These are phyloP conservation scores for Gonatopus flavifemur DNA, from an alignment of 1,140 invertebrate species.

Conservation along the genomic window DNA sequence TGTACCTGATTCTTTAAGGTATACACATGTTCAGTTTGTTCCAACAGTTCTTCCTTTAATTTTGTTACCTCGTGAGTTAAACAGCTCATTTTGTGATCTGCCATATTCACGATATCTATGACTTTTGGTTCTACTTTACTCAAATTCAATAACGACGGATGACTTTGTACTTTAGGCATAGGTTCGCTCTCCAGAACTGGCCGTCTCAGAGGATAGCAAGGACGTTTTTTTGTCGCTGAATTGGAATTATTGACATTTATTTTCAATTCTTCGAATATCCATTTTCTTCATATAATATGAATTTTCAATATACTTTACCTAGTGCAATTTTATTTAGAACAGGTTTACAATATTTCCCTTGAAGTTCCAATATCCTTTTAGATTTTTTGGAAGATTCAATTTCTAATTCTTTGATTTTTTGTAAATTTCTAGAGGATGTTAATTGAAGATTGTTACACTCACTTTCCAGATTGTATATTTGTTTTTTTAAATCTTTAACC, in stretches of 20 bases:
- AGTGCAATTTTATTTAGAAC: constrained; percentile 46
- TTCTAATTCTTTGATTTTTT: constrained; percentile 61
- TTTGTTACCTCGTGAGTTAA: constrained; percentile 57
- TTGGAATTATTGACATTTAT: background rate
- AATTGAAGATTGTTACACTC: constrained; percentile 64
- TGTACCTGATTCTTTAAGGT: constrained; percentile 54
- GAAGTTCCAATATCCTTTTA: constrained; percentile 61
- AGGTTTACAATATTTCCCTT: constrained; percentile 63
- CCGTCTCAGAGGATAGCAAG: constrained; percentile 47
- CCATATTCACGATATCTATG: constrained; percentile 50
- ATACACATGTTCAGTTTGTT: constrained; percentile 50
- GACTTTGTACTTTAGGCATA: constrained; percentile 31
- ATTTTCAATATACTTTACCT: constrained; percentile 34
- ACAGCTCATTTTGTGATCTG: constrained; percentile 55
- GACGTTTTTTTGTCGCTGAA: constrained; percentile 43
- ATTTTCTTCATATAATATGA: constrained; percentile 5
- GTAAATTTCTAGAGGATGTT: constrained; percentile 61
- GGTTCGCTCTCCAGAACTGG: constrained; percentile 43
- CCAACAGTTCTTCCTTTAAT: constrained; percentile 53
- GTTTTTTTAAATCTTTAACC: constrained; percentile 64
- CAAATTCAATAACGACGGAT: constrained; percentile 32
- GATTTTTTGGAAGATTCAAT: constrained; percentile 61
- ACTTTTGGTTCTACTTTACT: constrained; percentile 41
- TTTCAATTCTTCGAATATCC: constrained; percentile 1
- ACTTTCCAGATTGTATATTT: constrained; percentile 61